Percentiles rank a stretch among this genome's conserved stretches.
Evolutionary conservation across 2,113 vertebrate genomes (phyloP).

Genomic region (Pelecanoides urinatrix): DNA sequence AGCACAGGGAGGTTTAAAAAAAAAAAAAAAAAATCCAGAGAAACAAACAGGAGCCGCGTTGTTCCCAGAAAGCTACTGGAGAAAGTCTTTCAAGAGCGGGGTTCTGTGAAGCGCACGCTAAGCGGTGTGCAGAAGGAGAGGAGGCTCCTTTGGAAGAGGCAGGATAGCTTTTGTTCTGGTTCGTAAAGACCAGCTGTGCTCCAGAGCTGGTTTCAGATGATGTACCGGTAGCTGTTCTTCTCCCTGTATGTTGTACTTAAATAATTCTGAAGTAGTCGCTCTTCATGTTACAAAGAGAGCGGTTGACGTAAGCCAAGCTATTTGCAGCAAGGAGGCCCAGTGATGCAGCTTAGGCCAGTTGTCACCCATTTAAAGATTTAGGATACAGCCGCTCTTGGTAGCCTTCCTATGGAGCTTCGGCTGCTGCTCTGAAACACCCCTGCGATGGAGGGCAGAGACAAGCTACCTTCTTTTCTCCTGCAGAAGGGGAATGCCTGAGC

Average conservation of each 20-base stretch:
- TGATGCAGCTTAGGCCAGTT: background rate
- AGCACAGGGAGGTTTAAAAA: background rate
- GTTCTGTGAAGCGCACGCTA: background rate
- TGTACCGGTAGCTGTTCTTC: rapidly evolving
- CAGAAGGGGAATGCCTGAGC: background rate
- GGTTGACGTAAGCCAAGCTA: rapidly evolving
- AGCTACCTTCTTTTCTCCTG: background rate
- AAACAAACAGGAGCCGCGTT: background rate
- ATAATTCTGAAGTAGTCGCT: rapidly evolving
- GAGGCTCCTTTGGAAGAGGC: background rate
- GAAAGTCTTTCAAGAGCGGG: rapidly evolving
- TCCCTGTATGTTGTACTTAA: rapidly evolving
- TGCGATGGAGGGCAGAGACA: background rate
- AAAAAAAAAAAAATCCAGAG: too few species aligned
- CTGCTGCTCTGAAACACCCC: background rate
- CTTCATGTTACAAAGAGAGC: too few species aligned
- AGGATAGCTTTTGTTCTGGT: background rate
- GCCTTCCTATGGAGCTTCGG: background rate
- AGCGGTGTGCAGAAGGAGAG: rapidly evolving
- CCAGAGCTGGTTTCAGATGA: background rate
- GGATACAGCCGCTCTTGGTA: rapidly evolving
- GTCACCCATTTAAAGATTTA: rapidly evolving
- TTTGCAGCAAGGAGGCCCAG: background rate
- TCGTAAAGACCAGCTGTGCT: rapidly evolving
- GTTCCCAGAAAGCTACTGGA: background rate